Evolutionary conservation across 2,113 vertebrate genomes (phyloP).

Genomic region (Phainopepla nitens): DNA sequence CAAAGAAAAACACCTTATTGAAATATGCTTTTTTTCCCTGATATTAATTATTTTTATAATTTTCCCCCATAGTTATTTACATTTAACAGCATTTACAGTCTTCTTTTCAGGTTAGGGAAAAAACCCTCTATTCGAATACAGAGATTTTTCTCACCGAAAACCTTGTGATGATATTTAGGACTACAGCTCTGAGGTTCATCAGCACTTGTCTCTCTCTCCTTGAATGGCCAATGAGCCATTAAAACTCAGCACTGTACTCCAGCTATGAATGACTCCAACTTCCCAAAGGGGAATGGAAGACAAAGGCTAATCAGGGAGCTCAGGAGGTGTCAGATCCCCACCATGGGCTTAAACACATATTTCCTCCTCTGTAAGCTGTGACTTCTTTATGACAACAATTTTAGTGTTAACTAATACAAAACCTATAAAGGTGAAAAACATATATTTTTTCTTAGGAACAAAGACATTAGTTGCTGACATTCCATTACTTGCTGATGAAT

Average conservation of each 20-base stretch:
- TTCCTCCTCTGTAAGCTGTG: not conserved
- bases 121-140: rapidly evolving
- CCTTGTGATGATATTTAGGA: not conserved
- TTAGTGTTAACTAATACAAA: not conserved
- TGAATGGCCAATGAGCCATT: not conserved
- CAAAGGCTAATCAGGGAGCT: not conserved
- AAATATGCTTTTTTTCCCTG: rapidly evolving
- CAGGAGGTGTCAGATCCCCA: not conserved
- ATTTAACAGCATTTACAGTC: not conserved
- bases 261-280: not conserved
- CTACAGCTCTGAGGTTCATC: not conserved
- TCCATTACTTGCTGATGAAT: not conserved
- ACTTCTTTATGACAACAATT: not conserved
- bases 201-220: not conserved
- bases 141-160: not conserved
- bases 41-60: not conserved
- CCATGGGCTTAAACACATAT: not conserved
- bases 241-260: not conserved
- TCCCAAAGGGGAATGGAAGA: not conserved
- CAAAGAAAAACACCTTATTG: not conserved
- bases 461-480: not conserved
- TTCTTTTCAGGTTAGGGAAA: not conserved
- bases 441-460: not conserved
- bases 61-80: not conserved
- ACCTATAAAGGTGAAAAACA: not conserved